A percentile compares a stretch with the other conserved stretches of the same genome.
phyloP scores from a whole-genome alignment of 2,113 vertebrate species.

The Pseudopodoces humilis region DNA sequence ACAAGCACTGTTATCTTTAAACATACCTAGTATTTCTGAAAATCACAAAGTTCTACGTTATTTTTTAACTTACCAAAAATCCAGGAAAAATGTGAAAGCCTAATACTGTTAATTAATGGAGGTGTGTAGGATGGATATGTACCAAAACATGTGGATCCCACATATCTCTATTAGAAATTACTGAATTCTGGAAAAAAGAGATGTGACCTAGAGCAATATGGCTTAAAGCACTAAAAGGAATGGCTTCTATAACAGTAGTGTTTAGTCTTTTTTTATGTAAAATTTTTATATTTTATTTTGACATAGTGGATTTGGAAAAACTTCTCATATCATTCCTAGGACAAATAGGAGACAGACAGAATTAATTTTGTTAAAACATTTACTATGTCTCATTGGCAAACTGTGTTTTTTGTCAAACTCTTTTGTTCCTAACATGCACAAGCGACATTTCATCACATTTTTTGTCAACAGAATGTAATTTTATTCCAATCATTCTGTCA shows the following conservation, averaged over 20 bases:
- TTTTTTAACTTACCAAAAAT: neutral
- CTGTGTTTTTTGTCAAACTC: constrained; percentile 31
- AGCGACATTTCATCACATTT: constrained; percentile 28
- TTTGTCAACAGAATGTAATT: constrained; percentile 66
- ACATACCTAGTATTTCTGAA: neutral
- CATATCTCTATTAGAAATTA: neutral
- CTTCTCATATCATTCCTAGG: neutral
- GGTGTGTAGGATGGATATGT: neutral
- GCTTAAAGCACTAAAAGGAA: neutral
- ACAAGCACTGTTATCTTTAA: neutral
- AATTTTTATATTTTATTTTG: constrained; percentile 29
- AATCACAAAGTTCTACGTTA: neutral
- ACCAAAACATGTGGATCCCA: neutral
- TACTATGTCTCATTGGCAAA: constrained; percentile 18
- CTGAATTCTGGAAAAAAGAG: neutral
- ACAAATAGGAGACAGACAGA: constrained; percentile 25
- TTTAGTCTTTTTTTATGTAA: constrained; percentile 6
- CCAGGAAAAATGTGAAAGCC: neutral
- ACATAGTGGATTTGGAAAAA: constrained; percentile 16
- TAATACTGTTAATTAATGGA: neutral
- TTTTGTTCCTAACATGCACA: constrained; percentile 34
- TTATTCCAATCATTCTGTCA: constrained; percentile 69
- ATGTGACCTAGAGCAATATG: neutral
- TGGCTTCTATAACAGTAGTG: neutral
- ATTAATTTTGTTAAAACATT: constrained; percentile 50